Evolutionary conservation across 1,140 invertebrate genomes (phyloP), one percentile per base, ranked within the genome.

Genomic region (Araneus ventricosus): DNA sequence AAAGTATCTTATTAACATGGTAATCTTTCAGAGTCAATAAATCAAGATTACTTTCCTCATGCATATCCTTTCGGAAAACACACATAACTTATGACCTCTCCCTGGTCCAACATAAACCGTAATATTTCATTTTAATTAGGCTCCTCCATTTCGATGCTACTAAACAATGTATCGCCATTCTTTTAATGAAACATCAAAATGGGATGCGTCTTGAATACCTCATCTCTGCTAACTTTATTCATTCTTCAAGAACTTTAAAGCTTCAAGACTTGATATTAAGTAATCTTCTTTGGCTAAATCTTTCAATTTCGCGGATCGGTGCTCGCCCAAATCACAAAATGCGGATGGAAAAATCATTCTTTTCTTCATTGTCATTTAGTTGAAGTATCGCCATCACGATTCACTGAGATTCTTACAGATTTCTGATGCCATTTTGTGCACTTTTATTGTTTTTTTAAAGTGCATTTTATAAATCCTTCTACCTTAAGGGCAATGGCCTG

Each of bases 261-360:
- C 67, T 22, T 61, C 24, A 24, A 5, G 22, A 8, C 20, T 20
- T 30, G 27, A 75, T 75, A 75, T 75, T 75, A 75, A 75, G 67
- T 75, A 75, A 34, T 75, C 67, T 75, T 75, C 67, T 75, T 37
- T 10, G 67, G 17, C 34, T 75, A 75, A 75, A 75, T 75, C 67
- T 75, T 75, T 75, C 67, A 75, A 75, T 75, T 75, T 75, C 67
- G 67, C 67, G 67, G 67, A 27, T 75, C 10, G 67, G 30, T 75
- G 67, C 30, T 1, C 30, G 14, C 63, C n/a, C 63, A 67, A 67
- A 67, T 67, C 63, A 67, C 67, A 75, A 75, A 75, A 75, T 75
- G 30, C 30, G 30, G 67, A 75, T 75, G 27, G 67, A 34, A 61
- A 52, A 75, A 75, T 75, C 67, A 34, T 34, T 75, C 67, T 75